phyloP scores from a whole-genome alignment of 2,797 vertebrate genomes.

The Liparis tanakae region DNA sequence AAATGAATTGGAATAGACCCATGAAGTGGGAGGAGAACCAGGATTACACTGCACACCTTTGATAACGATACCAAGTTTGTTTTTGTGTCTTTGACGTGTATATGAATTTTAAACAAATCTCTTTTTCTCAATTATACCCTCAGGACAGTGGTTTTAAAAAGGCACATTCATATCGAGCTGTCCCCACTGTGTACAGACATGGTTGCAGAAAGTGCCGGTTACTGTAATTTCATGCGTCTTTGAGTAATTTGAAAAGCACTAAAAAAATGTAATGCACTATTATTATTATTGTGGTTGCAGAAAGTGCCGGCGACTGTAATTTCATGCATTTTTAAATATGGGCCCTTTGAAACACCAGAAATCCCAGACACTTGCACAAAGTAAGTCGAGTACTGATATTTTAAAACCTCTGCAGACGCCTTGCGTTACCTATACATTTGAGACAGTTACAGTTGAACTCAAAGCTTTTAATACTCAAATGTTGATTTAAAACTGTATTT shows the following conservation, averaged over 20 bases:
- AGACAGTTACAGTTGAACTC: slow-evolving; percentile 4
- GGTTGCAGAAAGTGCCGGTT: slow-evolving; percentile 8
- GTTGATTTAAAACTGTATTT: slow-evolving; percentile 5
- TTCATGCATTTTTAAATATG: slow-evolving; percentile 34
- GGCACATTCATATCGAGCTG: slow-evolving; percentile 18
- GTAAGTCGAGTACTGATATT: slow-evolving; percentile 24
- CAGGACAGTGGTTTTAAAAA: slow-evolving; percentile 17
- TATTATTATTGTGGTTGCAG: background rate
- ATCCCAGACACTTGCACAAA: slow-evolving; percentile 10
- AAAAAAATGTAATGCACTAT: no score
- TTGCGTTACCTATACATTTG: slow-evolving; percentile 6
- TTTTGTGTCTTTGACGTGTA: background rate
- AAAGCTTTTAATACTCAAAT: background rate
- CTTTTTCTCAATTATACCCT: slow-evolving; percentile 19
- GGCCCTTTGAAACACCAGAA: slow-evolving; percentile 30
- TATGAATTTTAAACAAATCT: slow-evolving; percentile 38
- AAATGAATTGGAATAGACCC: slow-evolving; percentile 56
- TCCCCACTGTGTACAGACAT: slow-evolving; percentile 18
- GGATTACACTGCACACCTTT: slow-evolving; percentile 58
- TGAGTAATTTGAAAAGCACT: no score
- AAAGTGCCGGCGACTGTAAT: slow-evolving; percentile 26
- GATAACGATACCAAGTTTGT: slow-evolving; percentile 43
- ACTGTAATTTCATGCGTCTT: slow-evolving; percentile 43
- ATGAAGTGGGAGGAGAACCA: slow-evolving; percentile 40
- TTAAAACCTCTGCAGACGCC: slow-evolving; percentile 9